Conservation (phyloP, 1,140 invertebrate genomes). For the Lasioglossum baleicum region DNA sequence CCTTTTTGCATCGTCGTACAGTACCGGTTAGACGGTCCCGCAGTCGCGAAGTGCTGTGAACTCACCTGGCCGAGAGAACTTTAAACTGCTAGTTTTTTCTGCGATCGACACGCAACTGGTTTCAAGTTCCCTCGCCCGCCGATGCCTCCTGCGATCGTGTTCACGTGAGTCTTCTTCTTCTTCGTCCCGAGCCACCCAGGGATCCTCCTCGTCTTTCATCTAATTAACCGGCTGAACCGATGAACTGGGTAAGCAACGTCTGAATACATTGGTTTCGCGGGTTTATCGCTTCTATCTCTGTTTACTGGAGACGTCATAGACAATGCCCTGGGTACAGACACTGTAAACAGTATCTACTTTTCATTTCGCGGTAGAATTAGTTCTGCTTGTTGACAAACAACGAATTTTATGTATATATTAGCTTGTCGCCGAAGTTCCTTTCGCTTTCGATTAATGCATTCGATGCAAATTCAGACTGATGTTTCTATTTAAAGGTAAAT, state of each 20-base stretch:
- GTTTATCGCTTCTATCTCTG: neutral
- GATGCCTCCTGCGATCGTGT: neutral
- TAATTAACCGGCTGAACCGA: neutral
- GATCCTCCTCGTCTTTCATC: neutral
- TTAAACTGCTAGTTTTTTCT: slow-evolving; percentile 1
- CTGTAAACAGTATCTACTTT: too few relatives aligned
- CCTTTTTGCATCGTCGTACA: slow-evolving; percentile 49
- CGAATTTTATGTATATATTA: too few relatives aligned
- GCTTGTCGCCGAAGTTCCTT: too few relatives aligned
- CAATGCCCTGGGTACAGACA: too few relatives aligned
- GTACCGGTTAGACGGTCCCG: slow-evolving; percentile 50
- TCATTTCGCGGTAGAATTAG: too few relatives aligned
- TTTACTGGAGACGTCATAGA: too few relatives aligned
- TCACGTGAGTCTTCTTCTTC: slow-evolving; percentile 29
- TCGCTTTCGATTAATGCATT: too few relatives aligned
- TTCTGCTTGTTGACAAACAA: too few relatives aligned
- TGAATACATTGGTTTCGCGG: neutral
- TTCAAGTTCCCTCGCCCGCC: slow-evolving; percentile 1
- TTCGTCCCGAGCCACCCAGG: neutral
- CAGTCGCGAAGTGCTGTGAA: slow-evolving; percentile 39
- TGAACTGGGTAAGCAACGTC: slow-evolving; percentile 13
- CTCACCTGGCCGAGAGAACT: slow-evolving; percentile 2
- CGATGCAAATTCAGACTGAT: too few relatives aligned
- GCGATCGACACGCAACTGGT: slow-evolving; percentile 6
- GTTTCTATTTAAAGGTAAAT: too few relatives aligned